These are phyloP conservation scores for Petrocephalus schoutedeni DNA, from an alignment of 2,797 vertebrate species.

Conservation along the genomic window DNA sequence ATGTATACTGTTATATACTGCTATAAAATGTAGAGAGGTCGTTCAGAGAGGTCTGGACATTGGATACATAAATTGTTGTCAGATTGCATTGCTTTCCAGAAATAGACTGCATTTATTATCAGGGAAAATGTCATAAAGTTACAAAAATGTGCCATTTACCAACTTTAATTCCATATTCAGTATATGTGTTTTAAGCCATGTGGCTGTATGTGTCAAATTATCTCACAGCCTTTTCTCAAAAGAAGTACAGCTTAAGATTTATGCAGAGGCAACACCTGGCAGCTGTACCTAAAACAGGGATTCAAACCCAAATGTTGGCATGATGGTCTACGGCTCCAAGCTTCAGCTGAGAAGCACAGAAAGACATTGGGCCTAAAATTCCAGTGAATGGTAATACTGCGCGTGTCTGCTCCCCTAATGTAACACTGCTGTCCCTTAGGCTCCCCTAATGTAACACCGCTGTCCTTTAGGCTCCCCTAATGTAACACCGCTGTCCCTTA, in stretches of 20 bases:
- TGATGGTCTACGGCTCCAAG: neutral
- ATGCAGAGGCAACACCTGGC: neutral
- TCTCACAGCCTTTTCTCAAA: neutral
- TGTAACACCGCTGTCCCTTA: neutral
- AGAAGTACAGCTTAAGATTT: neutral
- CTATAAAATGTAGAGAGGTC: neutral
- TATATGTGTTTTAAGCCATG: neutral
- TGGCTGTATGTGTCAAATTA: neutral
- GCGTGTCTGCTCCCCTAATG: neutral
- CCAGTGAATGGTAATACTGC: neutral
- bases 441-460: neutral
- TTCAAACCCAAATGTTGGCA: neutral
- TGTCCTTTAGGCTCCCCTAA: neutral
- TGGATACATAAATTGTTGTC: neutral
- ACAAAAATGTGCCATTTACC: neutral
- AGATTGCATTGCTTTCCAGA: neutral
- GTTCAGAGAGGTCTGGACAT: neutral
- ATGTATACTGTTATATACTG: neutral
- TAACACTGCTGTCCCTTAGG: no score
- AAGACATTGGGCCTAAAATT: neutral
- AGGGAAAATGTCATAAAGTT: neutral
- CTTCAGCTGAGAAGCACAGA: neutral
- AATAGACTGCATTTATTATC: neutral
- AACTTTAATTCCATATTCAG: neutral
- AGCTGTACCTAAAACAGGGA: neutral